Evolutionary conservation across 2,113 vertebrate species (phyloP).

Genomic region (Serilophus lunatus): DNA sequence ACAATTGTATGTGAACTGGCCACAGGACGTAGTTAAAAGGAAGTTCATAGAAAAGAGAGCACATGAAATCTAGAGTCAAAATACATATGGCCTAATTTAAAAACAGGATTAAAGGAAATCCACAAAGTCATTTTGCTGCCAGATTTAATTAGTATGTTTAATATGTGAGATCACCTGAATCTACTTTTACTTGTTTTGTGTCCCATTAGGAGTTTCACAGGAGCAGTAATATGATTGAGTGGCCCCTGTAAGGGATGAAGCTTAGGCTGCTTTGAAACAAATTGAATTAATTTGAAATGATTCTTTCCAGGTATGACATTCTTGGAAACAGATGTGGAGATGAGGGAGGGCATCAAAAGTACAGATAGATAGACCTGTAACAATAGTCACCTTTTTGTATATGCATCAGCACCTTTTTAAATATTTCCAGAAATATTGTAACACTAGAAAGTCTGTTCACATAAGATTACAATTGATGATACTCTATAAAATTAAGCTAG

Average conservation of each 20-base stretch:
- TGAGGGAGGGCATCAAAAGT: not conserved
- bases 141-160: constrained; percentile 51
- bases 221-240: constrained; percentile 62
- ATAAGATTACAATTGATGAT: not conserved
- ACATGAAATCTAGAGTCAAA: constrained; percentile 13
- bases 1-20: not conserved
- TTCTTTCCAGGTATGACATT: constrained; percentile 63
- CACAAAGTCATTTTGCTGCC: constrained; percentile 31
- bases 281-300: constrained; percentile 59
- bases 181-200: constrained; percentile 35
- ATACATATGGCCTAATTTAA: constrained; percentile 20
- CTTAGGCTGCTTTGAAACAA: constrained; percentile 58
- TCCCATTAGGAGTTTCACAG: constrained; percentile 44
- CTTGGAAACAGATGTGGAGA: constrained; percentile 51
- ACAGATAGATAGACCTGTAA: not conserved
- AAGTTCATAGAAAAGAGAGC: constrained; percentile 2
- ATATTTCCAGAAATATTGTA: not conserved
- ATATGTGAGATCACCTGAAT: constrained; percentile 46
- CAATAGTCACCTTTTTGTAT: not conserved
- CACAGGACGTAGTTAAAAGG: not conserved
- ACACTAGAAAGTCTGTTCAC: not conserved
- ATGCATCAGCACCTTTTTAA: not conserved
- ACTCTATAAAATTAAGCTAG: not conserved
- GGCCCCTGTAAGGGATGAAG: constrained; percentile 34
- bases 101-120: constrained; percentile 38